Conservation (phyloP, 2,113 vertebrate species). For the Tachycineta bicolor region DNA sequence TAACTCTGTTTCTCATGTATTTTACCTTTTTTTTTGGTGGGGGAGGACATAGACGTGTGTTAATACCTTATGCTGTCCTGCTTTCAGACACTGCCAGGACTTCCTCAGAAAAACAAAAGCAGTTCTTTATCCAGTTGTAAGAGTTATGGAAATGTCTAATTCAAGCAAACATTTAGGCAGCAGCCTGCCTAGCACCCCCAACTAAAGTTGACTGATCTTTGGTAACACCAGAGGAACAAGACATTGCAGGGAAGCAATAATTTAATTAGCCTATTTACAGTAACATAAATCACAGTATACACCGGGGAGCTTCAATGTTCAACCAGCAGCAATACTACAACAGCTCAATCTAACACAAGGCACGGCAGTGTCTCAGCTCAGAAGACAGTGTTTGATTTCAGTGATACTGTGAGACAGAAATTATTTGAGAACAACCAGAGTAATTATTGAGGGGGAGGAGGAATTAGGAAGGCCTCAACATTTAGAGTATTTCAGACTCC, state of each 20-base stretch:
- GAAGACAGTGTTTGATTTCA: neutral
- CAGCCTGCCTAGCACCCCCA: neutral
- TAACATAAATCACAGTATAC: neutral
- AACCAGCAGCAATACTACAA: neutral
- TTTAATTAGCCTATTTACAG: constrained; percentile 23
- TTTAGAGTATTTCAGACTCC: neutral
- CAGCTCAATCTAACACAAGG: neutral
- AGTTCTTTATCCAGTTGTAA: neutral
- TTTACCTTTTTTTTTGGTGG: neutral
- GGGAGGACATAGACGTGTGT: too few species aligned
- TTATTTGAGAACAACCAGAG: constrained; percentile 1
- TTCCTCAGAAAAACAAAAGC: neutral
- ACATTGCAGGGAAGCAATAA: neutral
- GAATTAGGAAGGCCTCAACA: neutral
- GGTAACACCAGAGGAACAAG: neutral
- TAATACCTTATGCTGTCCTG: neutral
- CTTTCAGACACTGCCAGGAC: neutral
- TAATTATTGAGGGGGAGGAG: neutral
- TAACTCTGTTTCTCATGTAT: neutral
- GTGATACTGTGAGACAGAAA: neutral
- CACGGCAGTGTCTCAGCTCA: neutral
- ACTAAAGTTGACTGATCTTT: neutral
- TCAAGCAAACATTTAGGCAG: neutral
- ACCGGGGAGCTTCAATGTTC: neutral
- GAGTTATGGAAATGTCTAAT: neutral